Evolutionary conservation across 1,140 invertebrate genomes (phyloP).

Genomic region (Sinella curviseta): DNA sequence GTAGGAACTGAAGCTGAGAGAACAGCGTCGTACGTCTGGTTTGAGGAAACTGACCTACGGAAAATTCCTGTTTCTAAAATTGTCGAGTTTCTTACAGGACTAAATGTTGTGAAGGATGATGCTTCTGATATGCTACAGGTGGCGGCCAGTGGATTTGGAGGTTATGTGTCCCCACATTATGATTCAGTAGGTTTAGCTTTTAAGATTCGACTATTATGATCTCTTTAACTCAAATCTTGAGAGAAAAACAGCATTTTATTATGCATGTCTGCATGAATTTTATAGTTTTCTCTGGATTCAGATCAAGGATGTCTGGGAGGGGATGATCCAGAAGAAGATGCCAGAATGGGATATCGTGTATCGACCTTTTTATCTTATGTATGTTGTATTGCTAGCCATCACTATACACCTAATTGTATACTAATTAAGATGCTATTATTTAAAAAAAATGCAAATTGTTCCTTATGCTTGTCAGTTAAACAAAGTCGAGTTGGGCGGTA

Average conservation of each 20-base stretch:
- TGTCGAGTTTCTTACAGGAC: constrained; percentile 41
- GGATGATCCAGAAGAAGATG: constrained; percentile 3
- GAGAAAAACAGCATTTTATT: no score
- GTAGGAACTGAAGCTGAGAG: constrained; percentile 14
- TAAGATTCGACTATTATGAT: no score
- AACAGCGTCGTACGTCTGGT: constrained; percentile 40
- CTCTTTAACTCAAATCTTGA: no score
- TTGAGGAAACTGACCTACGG: constrained; percentile 29
- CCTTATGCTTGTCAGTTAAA: constrained; percentile 25
- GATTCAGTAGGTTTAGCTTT: constrained; percentile 33
- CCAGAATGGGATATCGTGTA: constrained; percentile 36
- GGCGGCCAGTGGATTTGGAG: constrained; percentile 5
- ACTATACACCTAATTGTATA: no score
- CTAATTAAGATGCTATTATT: no score
- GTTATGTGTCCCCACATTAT: constrained; percentile 28
- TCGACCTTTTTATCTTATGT: constrained; percentile 43
- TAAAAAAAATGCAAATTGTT: no score
- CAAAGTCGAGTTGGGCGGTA: constrained; percentile 15
- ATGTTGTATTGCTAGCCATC: no score
- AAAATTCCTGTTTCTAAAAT: constrained; percentile 12
- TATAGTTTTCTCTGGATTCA: no score
- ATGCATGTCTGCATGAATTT: not conserved
- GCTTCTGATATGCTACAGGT: constrained; percentile 36
- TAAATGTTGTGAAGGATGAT: constrained; percentile 27
- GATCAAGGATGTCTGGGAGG: not conserved